Evolutionary conservation across 2,113 vertebrate species (phyloP), one percentile per base, ranked within the genome.

Genomic region (Lanius collurio): DNA sequence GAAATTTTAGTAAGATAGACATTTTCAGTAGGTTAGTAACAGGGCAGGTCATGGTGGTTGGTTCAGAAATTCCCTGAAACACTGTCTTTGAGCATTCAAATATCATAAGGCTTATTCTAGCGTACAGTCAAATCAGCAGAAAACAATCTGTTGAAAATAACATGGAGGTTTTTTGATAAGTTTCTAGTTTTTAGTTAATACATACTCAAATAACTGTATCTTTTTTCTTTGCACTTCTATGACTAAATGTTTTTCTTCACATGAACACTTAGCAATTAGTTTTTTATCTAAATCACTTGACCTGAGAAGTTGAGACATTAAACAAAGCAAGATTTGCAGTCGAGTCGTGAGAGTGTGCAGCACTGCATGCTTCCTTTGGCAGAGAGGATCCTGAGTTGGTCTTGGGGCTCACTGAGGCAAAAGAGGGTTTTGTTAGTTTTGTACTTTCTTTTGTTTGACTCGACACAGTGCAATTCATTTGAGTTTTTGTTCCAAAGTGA

Each of bases 201-300:
- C 24, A 37, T 31, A 28, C 17, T 16, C 13, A 83, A 64, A 60
- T 41, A 60, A 37, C 10, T 23, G 2, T 20, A 23, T 35, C 30
- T 68, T 87, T 79, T 71, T 62, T 37, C 15, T 70, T 69, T 50
- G 15, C 15, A 21, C 22, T 81, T 90, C 23, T 83, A 1, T 73
- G 46, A 30, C 41, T 73, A 22, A 49, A 75, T 81, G 6, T 64
- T 94, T 88, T 62, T 50, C 33, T 77, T 70, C 63, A 47, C 39
- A 6, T 5, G 11, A 68, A 62, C 18, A 4, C 50, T 83, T 60
- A 49, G 27, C 13, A 13, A 22, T 30, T 42, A 69, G 81, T 31
- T 83, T 89, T 92, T 93, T 82, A 82, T 95, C 44, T 37, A 63
- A 95, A 67, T 95, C 78, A 52, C 47, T 93, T 90, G 90, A 93